Evolutionary conservation across 1,140 invertebrate species (phyloP).

Genomic region (Eriocheir sinensis): DNA sequence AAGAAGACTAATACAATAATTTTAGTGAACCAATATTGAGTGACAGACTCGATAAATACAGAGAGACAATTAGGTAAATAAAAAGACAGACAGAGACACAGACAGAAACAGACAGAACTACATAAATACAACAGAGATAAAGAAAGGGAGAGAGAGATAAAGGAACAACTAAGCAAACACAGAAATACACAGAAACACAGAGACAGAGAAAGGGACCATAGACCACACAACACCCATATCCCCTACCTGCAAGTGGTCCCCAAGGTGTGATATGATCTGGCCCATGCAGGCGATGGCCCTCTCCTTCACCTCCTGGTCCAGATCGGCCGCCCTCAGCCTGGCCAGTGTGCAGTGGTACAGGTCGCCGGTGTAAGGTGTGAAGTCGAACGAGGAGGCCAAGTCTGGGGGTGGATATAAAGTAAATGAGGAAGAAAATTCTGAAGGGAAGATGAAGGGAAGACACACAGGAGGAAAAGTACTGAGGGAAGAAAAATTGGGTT

Average conservation of each 20-base stretch:
- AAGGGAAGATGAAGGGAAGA: not conserved
- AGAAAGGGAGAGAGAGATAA: no score
- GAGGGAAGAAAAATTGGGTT: no score
- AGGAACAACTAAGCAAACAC: no score
- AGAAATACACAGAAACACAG: no score
- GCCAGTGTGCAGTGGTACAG: slow-evolving; percentile 93
- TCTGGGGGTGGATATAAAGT: slow-evolving; percentile 47
- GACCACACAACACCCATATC: not conserved
- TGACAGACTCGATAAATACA: no score
- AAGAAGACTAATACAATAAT: no score
- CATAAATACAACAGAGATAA: no score
- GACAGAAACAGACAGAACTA: no score
- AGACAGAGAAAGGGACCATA: not conserved
- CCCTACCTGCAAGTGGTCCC: slow-evolving; percentile 87
- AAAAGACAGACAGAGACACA: no score
- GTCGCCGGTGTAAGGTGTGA: slow-evolving; percentile 89
- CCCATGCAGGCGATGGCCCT: slow-evolving; percentile 98
- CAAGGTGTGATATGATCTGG: slow-evolving; percentile 95
- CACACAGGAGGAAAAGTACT: no score
- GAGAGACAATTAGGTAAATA: no score
- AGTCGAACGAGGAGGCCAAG: slow-evolving; percentile 87
- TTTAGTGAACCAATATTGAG: no score
- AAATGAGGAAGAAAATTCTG: not conserved
- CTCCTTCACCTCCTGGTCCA: slow-evolving; percentile 99
- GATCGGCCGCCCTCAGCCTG: slow-evolving; percentile 95